Evolutionary conservation across 1,140 invertebrate genomes (phyloP).

Genomic region (Drosophila sp.): DNA sequence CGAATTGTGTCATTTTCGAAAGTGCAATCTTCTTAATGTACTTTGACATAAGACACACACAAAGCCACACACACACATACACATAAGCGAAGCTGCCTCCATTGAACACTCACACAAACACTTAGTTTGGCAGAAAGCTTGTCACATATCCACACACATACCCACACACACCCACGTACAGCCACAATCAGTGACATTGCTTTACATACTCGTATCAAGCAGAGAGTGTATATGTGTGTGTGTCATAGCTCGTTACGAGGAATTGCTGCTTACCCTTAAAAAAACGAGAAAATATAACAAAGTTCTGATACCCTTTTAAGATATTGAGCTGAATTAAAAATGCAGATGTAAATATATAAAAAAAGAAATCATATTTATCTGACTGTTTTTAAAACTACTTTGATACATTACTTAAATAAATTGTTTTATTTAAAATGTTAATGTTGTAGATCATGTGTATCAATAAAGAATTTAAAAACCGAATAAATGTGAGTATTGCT

Average conservation of each 20-base stretch:
- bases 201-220: constrained; percentile 36
- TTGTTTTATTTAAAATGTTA: no score
- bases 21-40: constrained; percentile 82
- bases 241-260: constrained; percentile 52
- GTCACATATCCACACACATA: constrained; percentile 25
- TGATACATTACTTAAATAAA: no score
- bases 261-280: constrained; percentile 53
- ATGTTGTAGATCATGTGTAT: no score
- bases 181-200: constrained; percentile 19
- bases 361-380: no score
- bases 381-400: no score
- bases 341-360: no score
- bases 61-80: constrained; percentile 15
- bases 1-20: constrained; percentile 71
- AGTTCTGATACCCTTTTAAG: neutral
- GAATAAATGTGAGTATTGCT: no score
- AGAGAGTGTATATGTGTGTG: constrained; percentile 17
- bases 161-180: constrained; percentile 11
- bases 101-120: constrained; percentile 30
- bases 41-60: constrained; percentile 51
- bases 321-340: neutral
- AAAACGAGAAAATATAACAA: constrained; percentile 30
- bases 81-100: constrained; percentile 49
- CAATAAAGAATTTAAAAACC: no score
- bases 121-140: constrained; percentile 31